Conservation (phyloP, 2,113 vertebrate species). For the Microtus oregoni region DNA sequence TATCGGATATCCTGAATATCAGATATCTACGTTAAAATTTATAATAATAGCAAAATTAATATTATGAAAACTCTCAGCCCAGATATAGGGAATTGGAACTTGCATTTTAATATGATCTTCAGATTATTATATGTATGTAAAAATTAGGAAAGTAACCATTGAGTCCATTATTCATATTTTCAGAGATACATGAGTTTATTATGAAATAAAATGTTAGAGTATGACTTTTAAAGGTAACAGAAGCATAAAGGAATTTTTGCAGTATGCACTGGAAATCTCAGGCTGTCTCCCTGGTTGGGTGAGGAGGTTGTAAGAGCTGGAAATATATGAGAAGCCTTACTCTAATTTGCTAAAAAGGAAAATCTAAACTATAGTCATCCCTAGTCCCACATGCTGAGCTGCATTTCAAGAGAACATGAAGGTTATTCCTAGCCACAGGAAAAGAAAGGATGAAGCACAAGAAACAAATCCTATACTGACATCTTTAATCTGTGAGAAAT, state of each 20-base stretch:
- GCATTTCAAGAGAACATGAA: neutral
- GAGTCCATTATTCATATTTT: constrained; percentile 5
- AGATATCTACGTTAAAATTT: neutral
- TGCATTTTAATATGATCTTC: constrained; percentile 16
- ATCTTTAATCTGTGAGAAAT: neutral
- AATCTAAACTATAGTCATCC: neutral
- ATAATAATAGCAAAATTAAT: neutral
- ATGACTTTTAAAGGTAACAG: constrained; percentile 40
- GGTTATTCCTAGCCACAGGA: neutral
- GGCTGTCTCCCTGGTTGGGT: neutral
- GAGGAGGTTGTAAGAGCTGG: neutral
- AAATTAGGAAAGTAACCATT: neutral
- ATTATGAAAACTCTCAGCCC: neutral
- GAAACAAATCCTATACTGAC: neutral
- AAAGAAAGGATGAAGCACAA: neutral
- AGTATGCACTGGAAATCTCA: neutral
- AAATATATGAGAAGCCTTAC: neutral
- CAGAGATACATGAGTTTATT: neutral
- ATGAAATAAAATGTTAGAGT: constrained; percentile 29
- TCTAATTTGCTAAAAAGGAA: constrained; percentile 41
- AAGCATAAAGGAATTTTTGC: constrained; percentile 39
- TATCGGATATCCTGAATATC: neutral
- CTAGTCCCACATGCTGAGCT: neutral
- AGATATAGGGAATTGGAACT: neutral
- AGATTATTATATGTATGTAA: constrained; percentile 8